These are phyloP conservation scores for Geotria australis DNA, from an alignment of 2,797 vertebrate species.

Conservation along the genomic window DNA sequence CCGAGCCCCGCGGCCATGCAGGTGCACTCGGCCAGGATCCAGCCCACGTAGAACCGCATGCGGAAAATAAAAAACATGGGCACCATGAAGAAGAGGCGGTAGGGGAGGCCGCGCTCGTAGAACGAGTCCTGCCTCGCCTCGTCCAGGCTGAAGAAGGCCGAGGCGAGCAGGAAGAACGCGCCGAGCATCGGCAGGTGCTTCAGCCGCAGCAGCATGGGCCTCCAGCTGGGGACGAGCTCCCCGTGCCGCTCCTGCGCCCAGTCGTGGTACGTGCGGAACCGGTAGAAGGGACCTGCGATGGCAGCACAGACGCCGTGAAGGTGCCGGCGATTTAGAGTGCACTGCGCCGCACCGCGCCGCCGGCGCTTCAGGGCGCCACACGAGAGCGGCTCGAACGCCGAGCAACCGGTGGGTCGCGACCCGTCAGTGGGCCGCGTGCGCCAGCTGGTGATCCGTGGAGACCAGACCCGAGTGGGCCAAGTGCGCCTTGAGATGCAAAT, in stretches of 20 bases:
- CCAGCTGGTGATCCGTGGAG: too few species aligned
- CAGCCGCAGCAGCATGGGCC: constrained; percentile 27
- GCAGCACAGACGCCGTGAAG: not conserved
- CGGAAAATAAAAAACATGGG: constrained; percentile 52
- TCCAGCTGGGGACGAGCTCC: constrained; percentile 17
- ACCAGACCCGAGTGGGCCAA: too few species aligned
- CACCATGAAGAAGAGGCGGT: constrained; percentile 51
- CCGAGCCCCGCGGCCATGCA: constrained; percentile 54
- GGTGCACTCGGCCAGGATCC: constrained; percentile 44
- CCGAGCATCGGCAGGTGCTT: constrained; percentile 33
- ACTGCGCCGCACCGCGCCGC: too few species aligned
- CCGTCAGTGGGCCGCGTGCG: too few species aligned
- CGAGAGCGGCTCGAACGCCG: too few species aligned
- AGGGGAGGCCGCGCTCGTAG: constrained; percentile 22
- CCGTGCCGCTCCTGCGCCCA: constrained; percentile 39
- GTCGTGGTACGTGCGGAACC: constrained; percentile 41
- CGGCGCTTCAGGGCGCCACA: too few species aligned
- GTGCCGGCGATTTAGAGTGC: not conserved
- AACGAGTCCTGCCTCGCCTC: constrained; percentile 36
- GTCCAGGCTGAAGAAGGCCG: constrained; percentile 29
- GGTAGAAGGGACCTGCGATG: constrained; percentile 40
- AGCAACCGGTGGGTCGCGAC: too few species aligned
- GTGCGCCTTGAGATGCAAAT: too few species aligned
- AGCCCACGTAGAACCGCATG: constrained; percentile 67
- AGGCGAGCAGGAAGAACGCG: constrained; percentile 28